Base-by-base conservation (phyloP, 2,797 vertebrate genomes). In the Todus mexicanus region DNA sequence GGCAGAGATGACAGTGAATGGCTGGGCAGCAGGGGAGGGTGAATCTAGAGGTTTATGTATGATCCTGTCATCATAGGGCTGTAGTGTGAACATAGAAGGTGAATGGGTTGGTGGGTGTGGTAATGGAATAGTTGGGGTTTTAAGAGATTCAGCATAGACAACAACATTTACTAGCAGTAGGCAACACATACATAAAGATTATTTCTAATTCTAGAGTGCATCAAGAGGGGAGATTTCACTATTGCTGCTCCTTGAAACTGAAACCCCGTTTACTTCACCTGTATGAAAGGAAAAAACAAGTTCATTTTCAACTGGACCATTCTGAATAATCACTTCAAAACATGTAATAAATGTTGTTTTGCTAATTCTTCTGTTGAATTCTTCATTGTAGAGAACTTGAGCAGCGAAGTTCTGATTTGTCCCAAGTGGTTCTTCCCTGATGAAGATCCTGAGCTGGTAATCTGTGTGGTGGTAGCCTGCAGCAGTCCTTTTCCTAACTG, bases 341-440 rank as follows among this genome's bases (percentile, higher is more conserved):
- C 21, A 21, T 20, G 16, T 66, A 22, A 9, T 51, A 42, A 54
- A 20, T 47, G 25, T 80, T 87, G 25, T 40, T 71, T 10, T 71
- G 64, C 88, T 97, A 93, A 95, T 94, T 85, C 9, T 29, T 90
- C 13, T 81, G 40, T 96, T 94, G 89, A 91, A 95, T 96, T 97
- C 94, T 97, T 97, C 85, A 47, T 97, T 97, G 69, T 96, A 97
- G 96, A 94, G 56, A 77, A 65, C 59, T 95, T 96, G 88, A 94
- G 56, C 94, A 78, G 13, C 59, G 96, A 89, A 84, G 84, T 92
- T 96, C 91, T 92, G 85, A 31, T 84, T 96, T 93, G 29, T 72
- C 54, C 56, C 93, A 84, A 73, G 90, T 9, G 19, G 20, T 84
- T 94, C 51, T 95, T 95, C 89, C 92, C 85, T 29, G 90, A 76